A percentile compares a stretch with the other conserved stretches of the same genome.
These are phyloP conservation scores for Iselma pallidipennis DNA, from an alignment of 2,888 invertebrate species.

Conservation along the genomic window DNA sequence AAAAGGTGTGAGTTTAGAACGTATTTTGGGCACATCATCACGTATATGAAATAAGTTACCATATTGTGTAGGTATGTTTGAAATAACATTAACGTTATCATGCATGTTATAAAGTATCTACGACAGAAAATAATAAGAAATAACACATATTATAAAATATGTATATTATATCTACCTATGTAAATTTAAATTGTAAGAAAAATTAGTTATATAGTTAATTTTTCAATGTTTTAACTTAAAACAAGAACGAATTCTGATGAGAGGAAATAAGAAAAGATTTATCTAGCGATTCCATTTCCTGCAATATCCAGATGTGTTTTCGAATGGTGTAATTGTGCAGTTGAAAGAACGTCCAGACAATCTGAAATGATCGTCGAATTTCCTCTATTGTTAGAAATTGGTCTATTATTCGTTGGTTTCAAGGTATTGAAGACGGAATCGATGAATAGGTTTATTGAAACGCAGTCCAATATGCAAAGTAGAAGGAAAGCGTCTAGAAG, in stretches of 20 bases:
- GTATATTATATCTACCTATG: too few species aligned
- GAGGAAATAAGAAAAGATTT: background rate
- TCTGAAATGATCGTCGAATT: slow-evolving; percentile 23
- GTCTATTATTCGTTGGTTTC: slow-evolving; percentile 27
- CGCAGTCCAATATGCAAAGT: slow-evolving; percentile 18
- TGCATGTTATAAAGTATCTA: too few species aligned
- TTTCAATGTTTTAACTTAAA: too few species aligned
- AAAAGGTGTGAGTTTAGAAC: slow-evolving; percentile 12
- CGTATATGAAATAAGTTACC: slow-evolving; percentile 15
- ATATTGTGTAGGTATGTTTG: slow-evolving; percentile 6
- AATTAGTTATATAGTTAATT: too few species aligned
- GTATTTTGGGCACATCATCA: slow-evolving; percentile 23
- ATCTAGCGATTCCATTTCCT: background rate
- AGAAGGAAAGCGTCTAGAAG: slow-evolving; percentile 3
- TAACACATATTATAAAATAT: too few species aligned
- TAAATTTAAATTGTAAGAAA: background rate
- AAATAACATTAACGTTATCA: slow-evolving; percentile 10
- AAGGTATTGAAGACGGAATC: slow-evolving; percentile 15
- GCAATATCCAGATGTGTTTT: background rate
- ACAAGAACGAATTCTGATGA: background rate
- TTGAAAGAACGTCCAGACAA: slow-evolving; percentile 9
- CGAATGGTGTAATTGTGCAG: slow-evolving; percentile 1
- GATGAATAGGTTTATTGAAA: slow-evolving; percentile 27
- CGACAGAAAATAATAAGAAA: too few species aligned
- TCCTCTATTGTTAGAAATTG: slow-evolving; percentile 31